phyloP scores from a whole-genome alignment of 2,797 vertebrate species.

The Muscicapa striata region DNA sequence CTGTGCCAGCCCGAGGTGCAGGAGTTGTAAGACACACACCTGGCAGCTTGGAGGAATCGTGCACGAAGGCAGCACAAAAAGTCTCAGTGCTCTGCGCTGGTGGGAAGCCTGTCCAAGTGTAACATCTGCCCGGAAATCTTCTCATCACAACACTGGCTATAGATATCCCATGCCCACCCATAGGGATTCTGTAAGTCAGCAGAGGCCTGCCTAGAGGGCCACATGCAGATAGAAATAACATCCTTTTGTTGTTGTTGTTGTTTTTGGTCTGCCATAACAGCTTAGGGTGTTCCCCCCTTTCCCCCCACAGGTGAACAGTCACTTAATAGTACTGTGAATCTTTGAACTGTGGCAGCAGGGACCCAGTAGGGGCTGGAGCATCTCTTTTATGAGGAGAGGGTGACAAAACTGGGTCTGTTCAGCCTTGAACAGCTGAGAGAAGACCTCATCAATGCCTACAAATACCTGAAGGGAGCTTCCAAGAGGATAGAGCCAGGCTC shows the following conservation, averaged over 20 bases:
- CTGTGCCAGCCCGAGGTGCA: rapidly evolving
- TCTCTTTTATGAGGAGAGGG: not conserved
- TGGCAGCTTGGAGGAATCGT: rapidly evolving
- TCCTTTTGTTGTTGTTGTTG: too few species aligned
- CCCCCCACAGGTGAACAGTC: not conserved
- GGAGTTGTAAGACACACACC: rapidly evolving
- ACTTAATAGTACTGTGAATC: not conserved
- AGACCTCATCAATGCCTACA: not conserved
- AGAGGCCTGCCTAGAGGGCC: not conserved
- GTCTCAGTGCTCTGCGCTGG: rapidly evolving
- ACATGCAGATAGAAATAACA: not conserved
- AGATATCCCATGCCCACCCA: rapidly evolving
- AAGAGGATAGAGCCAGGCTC: not conserved
- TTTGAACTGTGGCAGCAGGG: not conserved
- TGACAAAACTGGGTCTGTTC: not conserved
- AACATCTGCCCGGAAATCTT: not conserved
- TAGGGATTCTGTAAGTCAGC: not conserved
- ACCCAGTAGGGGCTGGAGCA: not conserved
- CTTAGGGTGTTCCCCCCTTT: not conserved
- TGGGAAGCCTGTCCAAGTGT: not conserved
- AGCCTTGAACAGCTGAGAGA: not conserved
- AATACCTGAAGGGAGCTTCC: not conserved
- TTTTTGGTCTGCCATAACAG: not conserved
- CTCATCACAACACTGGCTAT: not conserved
- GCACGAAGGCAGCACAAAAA: rapidly evolving